A percentile compares a stretch with the other conserved stretches of the same genome.
Conservation (phyloP, 2,113 vertebrate species). For the Columba livia region DNA sequence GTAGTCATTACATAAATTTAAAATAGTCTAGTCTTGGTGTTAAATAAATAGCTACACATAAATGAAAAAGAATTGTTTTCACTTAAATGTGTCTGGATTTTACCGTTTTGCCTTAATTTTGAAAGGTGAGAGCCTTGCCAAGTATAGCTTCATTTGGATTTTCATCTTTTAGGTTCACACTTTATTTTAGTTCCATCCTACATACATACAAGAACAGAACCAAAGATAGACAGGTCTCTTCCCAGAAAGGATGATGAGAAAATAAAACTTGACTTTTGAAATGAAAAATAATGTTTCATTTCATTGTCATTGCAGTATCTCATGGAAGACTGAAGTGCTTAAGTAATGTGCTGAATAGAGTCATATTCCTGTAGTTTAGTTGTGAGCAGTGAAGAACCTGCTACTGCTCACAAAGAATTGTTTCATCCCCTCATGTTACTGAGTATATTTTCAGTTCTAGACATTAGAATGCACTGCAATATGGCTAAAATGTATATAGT, state of each 20-base stretch:
- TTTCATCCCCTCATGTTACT: neutral
- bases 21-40: neutral
- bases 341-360: neutral
- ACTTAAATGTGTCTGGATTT: neutral
- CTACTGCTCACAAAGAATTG: neutral
- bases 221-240: neutral
- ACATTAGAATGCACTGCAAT: neutral
- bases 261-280: neutral
- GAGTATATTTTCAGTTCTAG: neutral
- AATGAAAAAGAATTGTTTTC: neutral
- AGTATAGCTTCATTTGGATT: neutral
- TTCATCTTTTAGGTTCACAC: neutral
- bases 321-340: neutral
- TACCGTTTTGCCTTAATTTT: neutral
- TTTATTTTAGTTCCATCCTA: neutral
- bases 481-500: neutral
- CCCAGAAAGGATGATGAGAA: neutral
- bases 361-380: neutral
- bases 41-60: neutral
- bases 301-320: neutral
- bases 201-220: fast-evolving
- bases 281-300: neutral
- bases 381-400: neutral
- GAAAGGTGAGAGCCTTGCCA: neutral
- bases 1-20: neutral